Percentiles rank a stretch among this genome's conserved stretches.
Evolutionary conservation across 1,140 invertebrate genomes (phyloP).

Genomic region (Physella acuta): DNA sequence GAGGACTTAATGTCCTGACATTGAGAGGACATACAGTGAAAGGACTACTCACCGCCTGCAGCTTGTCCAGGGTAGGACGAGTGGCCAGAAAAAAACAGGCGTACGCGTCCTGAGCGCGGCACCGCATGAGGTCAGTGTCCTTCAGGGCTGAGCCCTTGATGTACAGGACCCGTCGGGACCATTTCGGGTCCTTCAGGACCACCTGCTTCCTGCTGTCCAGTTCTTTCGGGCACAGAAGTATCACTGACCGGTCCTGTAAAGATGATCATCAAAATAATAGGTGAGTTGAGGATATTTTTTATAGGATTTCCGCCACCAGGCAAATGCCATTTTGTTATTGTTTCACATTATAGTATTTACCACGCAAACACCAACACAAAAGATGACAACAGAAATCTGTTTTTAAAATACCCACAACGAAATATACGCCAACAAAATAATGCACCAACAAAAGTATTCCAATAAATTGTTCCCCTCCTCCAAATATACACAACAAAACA

Average conservation of each 20-base stretch:
- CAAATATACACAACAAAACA: too few relatives aligned
- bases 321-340: neutral
- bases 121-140: conserved; percentile 87
- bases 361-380: neutral
- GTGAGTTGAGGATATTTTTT: neutral
- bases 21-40: too few relatives aligned
- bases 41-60: conserved; percentile 74
- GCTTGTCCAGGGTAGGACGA: conserved; percentile 90
- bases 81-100: conserved; percentile 93
- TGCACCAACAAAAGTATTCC: too few relatives aligned
- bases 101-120: conserved; percentile 90
- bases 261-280: neutral
- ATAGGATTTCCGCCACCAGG: neutral
- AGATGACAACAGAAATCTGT: too few relatives aligned
- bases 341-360: neutral
- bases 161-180: conserved; percentile 95
- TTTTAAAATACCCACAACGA: too few relatives aligned
- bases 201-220: conserved; percentile 94
- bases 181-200: conserved; percentile 96
- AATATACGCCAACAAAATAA: too few relatives aligned
- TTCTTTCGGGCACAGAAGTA: conserved; percentile 93
- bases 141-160: conserved; percentile 93
- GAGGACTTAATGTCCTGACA: too few relatives aligned
- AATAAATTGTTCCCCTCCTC: too few relatives aligned
- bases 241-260: conserved; percentile 88